Conservation (phyloP, 2,888 invertebrate genomes). For the Athetis lepigone region DNA sequence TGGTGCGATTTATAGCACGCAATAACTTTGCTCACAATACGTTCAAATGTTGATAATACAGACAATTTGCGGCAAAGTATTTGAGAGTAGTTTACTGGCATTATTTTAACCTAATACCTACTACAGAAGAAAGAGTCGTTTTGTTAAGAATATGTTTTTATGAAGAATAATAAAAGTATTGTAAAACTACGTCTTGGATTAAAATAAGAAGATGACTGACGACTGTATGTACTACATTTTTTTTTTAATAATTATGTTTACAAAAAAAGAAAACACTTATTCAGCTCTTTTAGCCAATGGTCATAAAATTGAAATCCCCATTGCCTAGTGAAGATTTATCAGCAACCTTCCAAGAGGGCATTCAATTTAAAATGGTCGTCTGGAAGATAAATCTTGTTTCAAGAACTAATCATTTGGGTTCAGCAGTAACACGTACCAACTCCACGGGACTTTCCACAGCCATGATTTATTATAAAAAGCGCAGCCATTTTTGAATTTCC, state of each 20-base stretch:
- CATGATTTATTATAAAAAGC: constrained; percentile 46
- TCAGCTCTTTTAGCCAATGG: constrained; percentile 21
- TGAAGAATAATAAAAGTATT: background rate
- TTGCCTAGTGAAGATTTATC: constrained; percentile 47
- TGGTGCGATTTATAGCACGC: constrained; percentile 46
- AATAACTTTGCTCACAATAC: constrained; percentile 44
- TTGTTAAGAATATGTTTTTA: background rate
- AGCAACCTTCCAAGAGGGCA: constrained; percentile 37
- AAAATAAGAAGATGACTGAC: no score
- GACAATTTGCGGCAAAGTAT: constrained; percentile 25
- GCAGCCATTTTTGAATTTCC: constrained; percentile 32
- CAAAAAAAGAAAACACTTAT: constrained; percentile 3
- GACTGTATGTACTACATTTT: no score
- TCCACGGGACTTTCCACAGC: constrained; percentile 27
- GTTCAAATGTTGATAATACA: constrained; percentile 33
- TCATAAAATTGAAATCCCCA: constrained; percentile 37
- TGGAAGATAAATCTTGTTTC: constrained; percentile 44
- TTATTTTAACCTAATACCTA: background rate
- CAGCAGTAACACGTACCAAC: constrained; percentile 1
- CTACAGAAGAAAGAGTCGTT: background rate
- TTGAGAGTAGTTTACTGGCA: background rate
- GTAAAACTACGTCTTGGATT: no score
- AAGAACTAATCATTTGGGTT: constrained; percentile 35
- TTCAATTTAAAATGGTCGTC: constrained; percentile 50
- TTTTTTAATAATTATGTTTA: no score